These are phyloP conservation scores for Halcyon malimbica DNA, from an alignment of 2,113 vertebrate species.

Conservation along the genomic window DNA sequence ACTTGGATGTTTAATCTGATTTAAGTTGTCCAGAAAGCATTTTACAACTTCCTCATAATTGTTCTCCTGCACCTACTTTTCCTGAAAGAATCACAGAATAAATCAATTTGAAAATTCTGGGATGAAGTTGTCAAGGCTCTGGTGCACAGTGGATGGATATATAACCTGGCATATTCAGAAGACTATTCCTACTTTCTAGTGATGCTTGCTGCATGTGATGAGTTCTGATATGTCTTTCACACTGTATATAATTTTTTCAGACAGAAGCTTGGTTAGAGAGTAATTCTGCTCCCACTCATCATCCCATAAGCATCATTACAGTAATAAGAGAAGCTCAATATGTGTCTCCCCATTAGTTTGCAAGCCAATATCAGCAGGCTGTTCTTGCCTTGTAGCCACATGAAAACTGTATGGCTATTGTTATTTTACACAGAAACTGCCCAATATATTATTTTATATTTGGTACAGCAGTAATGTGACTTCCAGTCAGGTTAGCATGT, in stretches of 20 bases:
- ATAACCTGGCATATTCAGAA: background rate
- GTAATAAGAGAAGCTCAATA: accelerated
- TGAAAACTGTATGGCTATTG: background rate
- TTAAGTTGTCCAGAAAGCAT: background rate
- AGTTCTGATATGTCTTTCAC: background rate
- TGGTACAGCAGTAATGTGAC: background rate
- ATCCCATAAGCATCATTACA: background rate
- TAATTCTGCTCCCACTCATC: background rate
- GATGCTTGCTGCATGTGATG: background rate
- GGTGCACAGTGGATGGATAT: background rate
- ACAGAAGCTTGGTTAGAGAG: background rate
- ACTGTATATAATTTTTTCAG: background rate
- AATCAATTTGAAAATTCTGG: background rate
- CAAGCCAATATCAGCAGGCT: background rate
- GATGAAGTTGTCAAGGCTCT: background rate
- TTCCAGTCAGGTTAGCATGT: background rate
- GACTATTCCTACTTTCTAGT: background rate
- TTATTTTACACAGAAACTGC: background rate
- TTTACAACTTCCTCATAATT: background rate
- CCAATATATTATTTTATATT: background rate
- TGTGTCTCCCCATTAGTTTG: background rate
- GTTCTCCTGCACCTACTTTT: background rate
- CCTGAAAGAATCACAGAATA: background rate
- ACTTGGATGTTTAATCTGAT: background rate
- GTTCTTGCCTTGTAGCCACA: background rate